Conservation (phyloP, 2,888 invertebrate genomes). For the Seira musarum region DNA sequence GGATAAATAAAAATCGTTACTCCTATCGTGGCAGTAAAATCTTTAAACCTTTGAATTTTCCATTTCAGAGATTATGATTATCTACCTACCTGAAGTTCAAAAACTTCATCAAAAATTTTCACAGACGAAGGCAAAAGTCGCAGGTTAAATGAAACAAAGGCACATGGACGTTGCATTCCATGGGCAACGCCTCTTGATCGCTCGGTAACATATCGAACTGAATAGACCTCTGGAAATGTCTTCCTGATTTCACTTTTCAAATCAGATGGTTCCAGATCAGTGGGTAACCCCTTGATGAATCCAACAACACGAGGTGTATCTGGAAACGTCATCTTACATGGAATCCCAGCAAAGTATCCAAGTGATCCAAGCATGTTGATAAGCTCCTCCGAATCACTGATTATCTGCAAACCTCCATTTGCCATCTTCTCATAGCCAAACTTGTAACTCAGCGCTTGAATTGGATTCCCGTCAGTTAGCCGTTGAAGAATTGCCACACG, state of each 20-base stretch:
- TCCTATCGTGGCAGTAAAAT: no score
- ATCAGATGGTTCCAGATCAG: slow-evolving; percentile 61
- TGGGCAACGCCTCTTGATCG: slow-evolving; percentile 46
- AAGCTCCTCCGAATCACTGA: slow-evolving; percentile 52
- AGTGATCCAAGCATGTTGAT: slow-evolving; percentile 50
- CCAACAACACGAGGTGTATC: slow-evolving; percentile 64
- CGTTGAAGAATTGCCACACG: slow-evolving; percentile 55
- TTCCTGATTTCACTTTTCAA: slow-evolving; percentile 59
- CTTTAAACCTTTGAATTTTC: no score
- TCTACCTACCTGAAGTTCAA: slow-evolving; percentile 63
- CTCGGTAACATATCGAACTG: slow-evolving; percentile 62
- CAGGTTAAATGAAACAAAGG: slow-evolving; percentile 63
- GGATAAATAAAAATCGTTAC: no score
- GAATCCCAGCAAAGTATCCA: slow-evolving; percentile 58
- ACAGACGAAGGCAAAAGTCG: slow-evolving; percentile 52
- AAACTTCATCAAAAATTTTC: slow-evolving; percentile 52
- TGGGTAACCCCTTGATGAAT: slow-evolving; percentile 60
- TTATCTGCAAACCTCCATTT: slow-evolving; percentile 62
- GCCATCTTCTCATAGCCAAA: slow-evolving; percentile 65
- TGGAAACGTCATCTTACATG: slow-evolving; percentile 62
- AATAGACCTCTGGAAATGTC: slow-evolving; percentile 56
- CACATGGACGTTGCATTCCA: slow-evolving; percentile 57
- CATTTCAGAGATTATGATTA: no score
- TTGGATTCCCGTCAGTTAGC: slow-evolving; percentile 49
- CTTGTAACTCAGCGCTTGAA: slow-evolving; percentile 41